Evolutionary conservation across 2,113 vertebrate genomes (phyloP).

Genomic region (Thermophis baileyi): DNA sequence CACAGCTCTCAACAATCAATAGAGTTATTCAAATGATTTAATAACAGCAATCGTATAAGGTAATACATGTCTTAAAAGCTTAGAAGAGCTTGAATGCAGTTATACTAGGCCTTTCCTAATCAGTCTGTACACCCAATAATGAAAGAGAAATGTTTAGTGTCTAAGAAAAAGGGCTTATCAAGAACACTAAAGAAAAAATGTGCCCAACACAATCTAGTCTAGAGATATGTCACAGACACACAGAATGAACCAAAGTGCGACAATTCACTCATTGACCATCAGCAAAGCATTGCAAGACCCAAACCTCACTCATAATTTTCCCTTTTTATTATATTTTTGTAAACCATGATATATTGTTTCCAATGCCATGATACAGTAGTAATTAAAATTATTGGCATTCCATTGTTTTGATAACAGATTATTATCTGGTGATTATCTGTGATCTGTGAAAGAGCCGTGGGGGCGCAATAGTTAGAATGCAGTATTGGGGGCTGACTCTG

Average conservation of each 20-base stretch:
- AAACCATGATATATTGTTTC: neutral
- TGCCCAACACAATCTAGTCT: neutral
- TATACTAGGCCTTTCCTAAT: neutral
- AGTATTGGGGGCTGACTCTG: no score
- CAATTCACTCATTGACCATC: neutral
- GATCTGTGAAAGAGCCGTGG: no score
- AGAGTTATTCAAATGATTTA: neutral
- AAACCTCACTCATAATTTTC: neutral
- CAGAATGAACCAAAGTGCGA: neutral
- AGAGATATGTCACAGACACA: neutral
- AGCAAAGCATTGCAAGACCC: neutral
- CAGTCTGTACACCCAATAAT: neutral
- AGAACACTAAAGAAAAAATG: neutral
- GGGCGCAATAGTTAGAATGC: no score
- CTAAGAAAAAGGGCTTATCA: neutral
- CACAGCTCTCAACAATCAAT: neutral
- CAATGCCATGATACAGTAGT: neutral
- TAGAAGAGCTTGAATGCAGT: neutral
- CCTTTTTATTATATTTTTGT: neutral
- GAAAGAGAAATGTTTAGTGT: neutral
- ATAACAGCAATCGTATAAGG: neutral
- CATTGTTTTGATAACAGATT: neutral
- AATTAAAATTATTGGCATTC: neutral
- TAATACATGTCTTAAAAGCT: neutral
- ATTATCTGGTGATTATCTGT: neutral